phyloP scores from a whole-genome alignment of 1,140 invertebrate species.

The Zaprionus davidi region DNA sequence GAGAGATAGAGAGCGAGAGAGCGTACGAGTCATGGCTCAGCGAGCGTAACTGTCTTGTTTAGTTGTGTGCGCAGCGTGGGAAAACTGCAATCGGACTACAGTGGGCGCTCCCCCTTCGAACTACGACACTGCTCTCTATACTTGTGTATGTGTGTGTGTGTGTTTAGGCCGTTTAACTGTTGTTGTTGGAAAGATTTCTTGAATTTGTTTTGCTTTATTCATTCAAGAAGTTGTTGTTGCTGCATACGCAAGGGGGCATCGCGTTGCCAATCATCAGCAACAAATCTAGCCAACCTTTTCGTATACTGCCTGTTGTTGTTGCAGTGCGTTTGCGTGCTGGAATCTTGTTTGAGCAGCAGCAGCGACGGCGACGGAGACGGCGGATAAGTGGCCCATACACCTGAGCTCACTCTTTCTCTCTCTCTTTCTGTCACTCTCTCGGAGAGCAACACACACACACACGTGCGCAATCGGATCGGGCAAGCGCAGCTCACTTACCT shows the following conservation, averaged over 20 bases:
- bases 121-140: conserved; percentile 27
- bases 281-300: conserved; percentile 21
- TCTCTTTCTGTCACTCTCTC: conserved; percentile 20
- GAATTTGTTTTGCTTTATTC: conserved; percentile 11
- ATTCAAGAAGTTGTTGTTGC: conserved; percentile 17
- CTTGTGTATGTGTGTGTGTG: conserved; percentile 10
- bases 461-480: conserved; percentile 1
- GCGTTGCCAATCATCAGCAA: conserved; percentile 56
- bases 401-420: conserved; percentile 40
- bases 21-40: conserved; percentile 63
- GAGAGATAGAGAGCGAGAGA: conserved; percentile 5
- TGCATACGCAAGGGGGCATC: conserved; percentile 32
- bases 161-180: conserved; percentile 17
- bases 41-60: conserved; percentile 69
- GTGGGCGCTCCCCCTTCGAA: conserved; percentile 16
- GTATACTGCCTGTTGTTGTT: conserved; percentile 36
- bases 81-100: conserved; percentile 48
- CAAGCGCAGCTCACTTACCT: conserved; percentile 70
- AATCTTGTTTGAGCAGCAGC: conserved; percentile 67
- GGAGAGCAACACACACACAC: conserved; percentile 10
- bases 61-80: conserved; percentile 65
- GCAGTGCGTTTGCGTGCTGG: conserved; percentile 65
- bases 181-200: conserved; percentile 14
- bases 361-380: conserved; percentile 17
- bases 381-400: conserved; percentile 45